A percentile compares a stretch with the other conserved stretches of the same genome.
Conservation (phyloP, 1,140 invertebrate genomes). For the Rhynchophorus ferrugineus region DNA sequence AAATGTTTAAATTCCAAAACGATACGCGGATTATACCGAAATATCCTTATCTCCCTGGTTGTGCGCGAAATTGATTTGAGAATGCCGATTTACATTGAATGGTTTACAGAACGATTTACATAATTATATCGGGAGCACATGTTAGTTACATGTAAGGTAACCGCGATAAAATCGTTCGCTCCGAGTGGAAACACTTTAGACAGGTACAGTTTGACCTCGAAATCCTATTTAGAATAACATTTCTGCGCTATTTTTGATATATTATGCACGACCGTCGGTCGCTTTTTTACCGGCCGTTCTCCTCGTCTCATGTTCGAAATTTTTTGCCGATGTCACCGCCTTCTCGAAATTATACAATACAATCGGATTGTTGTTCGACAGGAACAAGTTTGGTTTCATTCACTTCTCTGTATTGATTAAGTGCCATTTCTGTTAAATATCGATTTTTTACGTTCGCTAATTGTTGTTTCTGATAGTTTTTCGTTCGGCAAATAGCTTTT, state of each 20-base stretch:
- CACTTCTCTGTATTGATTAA: too few relatives aligned
- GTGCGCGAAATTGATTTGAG: background rate
- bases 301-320: too few relatives aligned
- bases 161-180: constrained; percentile 11
- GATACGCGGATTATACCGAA: background rate
- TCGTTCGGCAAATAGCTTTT: too few relatives aligned
- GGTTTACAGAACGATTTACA: constrained; percentile 14
- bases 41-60: background rate
- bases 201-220: constrained; percentile 12
- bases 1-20: too few relatives aligned
- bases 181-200: constrained; percentile 6
- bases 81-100: background rate
- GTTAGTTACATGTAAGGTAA: constrained; percentile 13
- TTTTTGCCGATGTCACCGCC: too few relatives aligned
- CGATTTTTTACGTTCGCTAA: too few relatives aligned
- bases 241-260: constrained; percentile 12
- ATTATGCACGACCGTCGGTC: constrained; percentile 9
- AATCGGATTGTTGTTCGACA: too few relatives aligned
- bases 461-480: too few relatives aligned
- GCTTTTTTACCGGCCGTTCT: constrained; percentile 2
- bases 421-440: too few relatives aligned
- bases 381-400: too few relatives aligned
- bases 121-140: constrained; percentile 16
- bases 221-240: constrained; percentile 15
- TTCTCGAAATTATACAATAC: too few relatives aligned